These are phyloP conservation scores for Acleris sparsana DNA, from an alignment of 2,888 invertebrate genomes.

Conservation along the genomic window DNA sequence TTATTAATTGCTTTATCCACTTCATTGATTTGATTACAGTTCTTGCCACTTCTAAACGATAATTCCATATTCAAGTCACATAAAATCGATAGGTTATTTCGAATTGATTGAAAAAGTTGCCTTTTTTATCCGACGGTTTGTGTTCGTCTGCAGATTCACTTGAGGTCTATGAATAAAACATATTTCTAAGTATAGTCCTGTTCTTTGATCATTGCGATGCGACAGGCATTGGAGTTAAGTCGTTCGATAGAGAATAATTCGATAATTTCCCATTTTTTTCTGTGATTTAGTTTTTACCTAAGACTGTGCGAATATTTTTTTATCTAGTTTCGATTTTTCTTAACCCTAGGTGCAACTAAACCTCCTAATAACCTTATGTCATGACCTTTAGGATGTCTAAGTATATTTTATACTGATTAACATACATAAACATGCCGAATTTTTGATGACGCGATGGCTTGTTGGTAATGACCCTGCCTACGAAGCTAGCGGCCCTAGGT, in stretches of 20 bases:
- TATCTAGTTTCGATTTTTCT: too few species aligned
- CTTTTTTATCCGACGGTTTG: conserved; percentile 19
- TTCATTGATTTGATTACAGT: conserved; percentile 1
- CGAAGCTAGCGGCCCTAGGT: too few species aligned
- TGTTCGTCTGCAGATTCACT: conserved; percentile 12
- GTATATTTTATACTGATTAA: too few species aligned
- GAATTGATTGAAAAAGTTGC: conserved; percentile 16
- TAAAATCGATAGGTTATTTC: conserved; percentile 12
- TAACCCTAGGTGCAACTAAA: too few species aligned
- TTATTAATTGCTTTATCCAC: background rate
- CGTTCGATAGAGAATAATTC: background rate
- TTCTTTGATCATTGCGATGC: conserved; percentile 21
- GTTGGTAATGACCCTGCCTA: too few species aligned
- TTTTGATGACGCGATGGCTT: too few species aligned
- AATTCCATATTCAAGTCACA: conserved; percentile 23
- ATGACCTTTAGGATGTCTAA: too few species aligned
- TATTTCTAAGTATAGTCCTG: conserved; percentile 24
- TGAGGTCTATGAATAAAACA: conserved; percentile 32
- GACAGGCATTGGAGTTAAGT: conserved; percentile 12
- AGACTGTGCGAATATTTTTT: too few species aligned
- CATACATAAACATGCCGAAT: too few species aligned
- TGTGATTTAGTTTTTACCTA: too few species aligned
- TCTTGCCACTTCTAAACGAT: background rate
- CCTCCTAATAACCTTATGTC: too few species aligned
- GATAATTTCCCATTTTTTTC: background rate